These are phyloP conservation scores for Morelia viridis DNA, from an alignment of 2,797 vertebrate species.

Conservation along the genomic window DNA sequence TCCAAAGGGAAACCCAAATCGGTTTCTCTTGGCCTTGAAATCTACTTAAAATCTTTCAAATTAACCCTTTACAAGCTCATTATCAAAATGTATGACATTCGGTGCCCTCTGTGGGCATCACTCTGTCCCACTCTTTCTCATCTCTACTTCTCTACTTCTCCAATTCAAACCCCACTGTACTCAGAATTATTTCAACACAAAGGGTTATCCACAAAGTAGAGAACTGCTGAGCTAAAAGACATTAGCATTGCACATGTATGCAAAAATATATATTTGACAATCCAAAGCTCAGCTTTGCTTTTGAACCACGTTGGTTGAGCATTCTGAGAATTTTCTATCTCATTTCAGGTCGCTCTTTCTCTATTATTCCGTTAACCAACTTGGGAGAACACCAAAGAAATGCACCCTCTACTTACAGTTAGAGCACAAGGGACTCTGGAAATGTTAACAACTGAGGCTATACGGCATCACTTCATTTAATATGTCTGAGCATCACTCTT, in stretches of 20 bases:
- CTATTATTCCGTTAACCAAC: constrained; percentile 71
- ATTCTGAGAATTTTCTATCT: constrained; percentile 70
- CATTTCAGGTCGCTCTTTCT: constrained; percentile 68
- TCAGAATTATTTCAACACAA: constrained; percentile 64
- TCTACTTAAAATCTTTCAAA: constrained; percentile 62
- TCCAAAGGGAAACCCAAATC: constrained; percentile 68
- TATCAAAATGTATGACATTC: constrained; percentile 58
- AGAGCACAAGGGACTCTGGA: constrained; percentile 93
- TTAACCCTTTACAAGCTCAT: constrained; percentile 55
- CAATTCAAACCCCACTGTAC: constrained; percentile 66
- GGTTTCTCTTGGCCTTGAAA: constrained; percentile 63
- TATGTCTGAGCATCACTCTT: constrained; percentile 85
- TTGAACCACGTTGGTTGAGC: constrained; percentile 65
- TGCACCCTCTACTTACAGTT: constrained; percentile 96
- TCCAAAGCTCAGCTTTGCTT: constrained; percentile 71
- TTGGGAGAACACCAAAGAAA: constrained; percentile 94
- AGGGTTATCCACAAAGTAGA: constrained; percentile 66
- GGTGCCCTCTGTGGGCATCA: constrained; percentile 51
- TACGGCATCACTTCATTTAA: constrained; percentile 81
- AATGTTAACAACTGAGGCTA: constrained; percentile 89
- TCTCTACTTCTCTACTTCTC: constrained; percentile 58
- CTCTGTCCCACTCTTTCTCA: constrained; percentile 55
- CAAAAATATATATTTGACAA: constrained; percentile 66
- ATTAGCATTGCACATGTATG: constrained; percentile 74
- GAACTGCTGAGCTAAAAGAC: constrained; percentile 71